These are phyloP conservation scores for Oreochromis aureus DNA, from an alignment of 2,113 vertebrate species.

Conservation along the genomic window DNA sequence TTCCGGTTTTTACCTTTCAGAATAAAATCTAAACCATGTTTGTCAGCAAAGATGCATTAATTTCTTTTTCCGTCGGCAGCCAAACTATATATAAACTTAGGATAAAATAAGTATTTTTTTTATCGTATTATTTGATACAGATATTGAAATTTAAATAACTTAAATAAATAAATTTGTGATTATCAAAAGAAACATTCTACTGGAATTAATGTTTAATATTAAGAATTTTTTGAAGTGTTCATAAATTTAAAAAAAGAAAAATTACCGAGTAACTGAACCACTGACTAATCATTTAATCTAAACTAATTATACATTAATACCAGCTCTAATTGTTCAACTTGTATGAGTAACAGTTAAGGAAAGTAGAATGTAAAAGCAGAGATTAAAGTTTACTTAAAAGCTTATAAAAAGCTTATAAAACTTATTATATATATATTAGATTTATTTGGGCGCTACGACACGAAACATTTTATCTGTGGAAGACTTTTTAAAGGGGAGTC, in stretches of 20 bases:
- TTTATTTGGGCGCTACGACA: accelerated
- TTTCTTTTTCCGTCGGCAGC: background rate
- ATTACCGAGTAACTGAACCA: background rate
- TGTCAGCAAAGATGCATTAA: accelerated
- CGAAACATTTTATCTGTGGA: background rate
- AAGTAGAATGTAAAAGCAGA: background rate
- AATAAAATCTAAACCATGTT: background rate
- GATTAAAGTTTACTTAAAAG: background rate
- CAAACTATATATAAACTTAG: background rate
- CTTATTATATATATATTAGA: accelerated
- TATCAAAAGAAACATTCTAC: accelerated
- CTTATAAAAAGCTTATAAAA: background rate
- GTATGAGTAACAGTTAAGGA: background rate
- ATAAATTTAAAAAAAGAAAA: accelerated
- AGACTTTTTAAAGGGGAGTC: background rate
- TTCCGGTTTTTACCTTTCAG: background rate
- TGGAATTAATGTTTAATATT: accelerated
- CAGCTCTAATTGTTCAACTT: background rate
- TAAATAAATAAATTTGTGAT: accelerated
- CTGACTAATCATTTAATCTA: accelerated
- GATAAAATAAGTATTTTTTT: background rate
- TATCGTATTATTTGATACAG: accelerated
- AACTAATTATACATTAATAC: background rate
- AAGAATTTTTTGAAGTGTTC: background rate
- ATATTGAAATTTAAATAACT: background rate